Base-by-base conservation (phyloP, 2,888 invertebrate species). In the Nematopogon swammerdamellus region DNA sequence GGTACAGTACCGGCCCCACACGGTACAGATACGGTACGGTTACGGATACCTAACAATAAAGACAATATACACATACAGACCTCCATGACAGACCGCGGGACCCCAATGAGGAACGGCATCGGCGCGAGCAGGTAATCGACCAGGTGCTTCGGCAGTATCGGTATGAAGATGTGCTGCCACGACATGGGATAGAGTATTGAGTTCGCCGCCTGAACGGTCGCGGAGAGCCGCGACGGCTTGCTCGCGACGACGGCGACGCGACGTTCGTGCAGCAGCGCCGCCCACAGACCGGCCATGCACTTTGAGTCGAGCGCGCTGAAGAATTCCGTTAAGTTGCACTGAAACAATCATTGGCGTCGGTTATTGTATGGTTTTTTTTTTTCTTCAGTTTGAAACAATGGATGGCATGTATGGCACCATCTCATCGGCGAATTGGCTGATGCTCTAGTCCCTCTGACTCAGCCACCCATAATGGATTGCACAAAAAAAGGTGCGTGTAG, bases 161-260 rank as follows among this genome's bases (percentile, higher is more conserved):
- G 97, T 72, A 98, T 97, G 70, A 93, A 98, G 64, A 98, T 94
- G 63, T 97, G 97, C 73, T 98, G 97, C 98, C 98, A 98, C 58
- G 91, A 90, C 96, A 99, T 97, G 1, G 98, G 98, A 72, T 96
- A 97, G 44, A 99, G 86, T 46, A 98, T 87, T 53, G 92, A 88
- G 67, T 95, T 95, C 17, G 96, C 94, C 14, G 97, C 97, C 70
- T 97, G 95, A 19, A 93, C 92, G 63, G 93, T 92, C 0, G 97
- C 94, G 47, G 95, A 95, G 47, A 99, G 79, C 52, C 95, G 83
- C 56, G 93, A 92, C 54, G 97, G 81, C 63, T 92, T 92, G 54
- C 88, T 87, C 1, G 97, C 97, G 8, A 92, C 94, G 60, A 99
- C 91, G 49, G 98, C 88, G 52, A 99, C 92, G 45, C 98, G 83